Conservation (phyloP, 2,888 invertebrate genomes). For the Pachliopta kotzebuea region DNA sequence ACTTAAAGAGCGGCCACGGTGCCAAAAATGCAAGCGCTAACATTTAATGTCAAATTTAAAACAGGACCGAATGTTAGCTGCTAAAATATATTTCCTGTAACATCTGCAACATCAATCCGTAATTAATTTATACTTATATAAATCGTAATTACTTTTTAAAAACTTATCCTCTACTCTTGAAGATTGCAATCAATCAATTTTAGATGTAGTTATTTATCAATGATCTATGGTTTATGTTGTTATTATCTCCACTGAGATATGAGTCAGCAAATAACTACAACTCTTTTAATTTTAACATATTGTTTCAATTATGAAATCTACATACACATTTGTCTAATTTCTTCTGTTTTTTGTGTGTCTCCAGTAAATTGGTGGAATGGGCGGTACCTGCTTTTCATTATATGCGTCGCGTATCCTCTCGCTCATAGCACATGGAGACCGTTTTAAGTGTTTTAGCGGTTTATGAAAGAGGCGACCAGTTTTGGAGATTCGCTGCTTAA, state of each 20-base stretch:
- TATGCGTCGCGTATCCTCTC: slow-evolving; percentile 23
- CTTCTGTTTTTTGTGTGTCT: neutral
- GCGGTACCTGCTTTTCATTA: slow-evolving; percentile 23
- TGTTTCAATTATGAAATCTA: slow-evolving; percentile 5
- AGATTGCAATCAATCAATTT: no score
- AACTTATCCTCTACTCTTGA: neutral
- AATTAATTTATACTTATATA: slow-evolving; percentile 37
- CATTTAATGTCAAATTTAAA: slow-evolving; percentile 69
- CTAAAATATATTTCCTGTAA: slow-evolving; percentile 35
- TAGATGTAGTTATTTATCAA: no score
- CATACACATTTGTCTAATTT: slow-evolving; percentile 3
- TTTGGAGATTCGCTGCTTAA: slow-evolving; percentile 53
- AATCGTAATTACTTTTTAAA: slow-evolving; percentile 25
- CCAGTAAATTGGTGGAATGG: slow-evolving; percentile 11
- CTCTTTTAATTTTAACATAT: no score
- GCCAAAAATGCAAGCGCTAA: slow-evolving; percentile 72
- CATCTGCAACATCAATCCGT: slow-evolving; percentile 39
- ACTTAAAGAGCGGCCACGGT: slow-evolving; percentile 61
- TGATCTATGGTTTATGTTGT: no score
- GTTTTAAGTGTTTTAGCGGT: slow-evolving; percentile 40
- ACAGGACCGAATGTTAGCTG: slow-evolving; percentile 49
- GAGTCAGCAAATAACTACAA: no score
- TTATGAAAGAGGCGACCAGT: slow-evolving; percentile 33
- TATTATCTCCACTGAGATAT: no score
- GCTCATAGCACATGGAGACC: slow-evolving; percentile 19